Evolutionary conservation across 2,797 vertebrate genomes (phyloP).

Genomic region (Spatula clypeata): DNA sequence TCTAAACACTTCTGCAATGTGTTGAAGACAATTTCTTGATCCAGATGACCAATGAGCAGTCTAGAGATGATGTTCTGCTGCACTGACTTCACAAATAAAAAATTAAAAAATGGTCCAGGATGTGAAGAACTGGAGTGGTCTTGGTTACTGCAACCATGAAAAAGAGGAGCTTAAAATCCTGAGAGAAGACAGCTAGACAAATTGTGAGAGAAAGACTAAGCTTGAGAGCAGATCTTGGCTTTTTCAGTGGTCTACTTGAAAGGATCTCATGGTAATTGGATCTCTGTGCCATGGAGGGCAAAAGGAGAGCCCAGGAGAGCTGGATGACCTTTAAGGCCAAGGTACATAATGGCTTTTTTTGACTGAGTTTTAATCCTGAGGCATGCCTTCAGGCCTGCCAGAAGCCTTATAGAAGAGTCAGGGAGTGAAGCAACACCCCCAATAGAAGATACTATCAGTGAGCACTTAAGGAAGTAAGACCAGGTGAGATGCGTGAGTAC

Average conservation of each 20-base stretch:
- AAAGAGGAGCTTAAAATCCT: neutral
- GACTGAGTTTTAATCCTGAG: neutral
- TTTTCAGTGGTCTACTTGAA: neutral
- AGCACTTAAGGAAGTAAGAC: neutral
- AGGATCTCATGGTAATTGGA: neutral
- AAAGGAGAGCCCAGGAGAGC: neutral
- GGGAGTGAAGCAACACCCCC: neutral
- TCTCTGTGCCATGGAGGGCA: neutral
- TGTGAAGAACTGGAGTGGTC: neutral
- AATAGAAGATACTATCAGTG: neutral
- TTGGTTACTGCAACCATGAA: neutral
- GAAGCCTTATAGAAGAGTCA: neutral
- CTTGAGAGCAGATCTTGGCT: neutral
- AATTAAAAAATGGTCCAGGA: neutral
- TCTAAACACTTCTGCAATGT: neutral
- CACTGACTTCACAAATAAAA: neutral
- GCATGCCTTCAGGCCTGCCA: neutral
- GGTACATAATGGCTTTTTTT: neutral
- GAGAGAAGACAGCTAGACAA: neutral
- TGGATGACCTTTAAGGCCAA: neutral
- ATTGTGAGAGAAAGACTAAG: neutral
- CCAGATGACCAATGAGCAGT: neutral
- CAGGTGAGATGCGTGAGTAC: neutral
- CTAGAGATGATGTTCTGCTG: neutral
- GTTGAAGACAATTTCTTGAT: neutral